Evolutionary conservation across 1,140 invertebrate genomes (phyloP).

Genomic region (Conus ventricosus): DNA sequence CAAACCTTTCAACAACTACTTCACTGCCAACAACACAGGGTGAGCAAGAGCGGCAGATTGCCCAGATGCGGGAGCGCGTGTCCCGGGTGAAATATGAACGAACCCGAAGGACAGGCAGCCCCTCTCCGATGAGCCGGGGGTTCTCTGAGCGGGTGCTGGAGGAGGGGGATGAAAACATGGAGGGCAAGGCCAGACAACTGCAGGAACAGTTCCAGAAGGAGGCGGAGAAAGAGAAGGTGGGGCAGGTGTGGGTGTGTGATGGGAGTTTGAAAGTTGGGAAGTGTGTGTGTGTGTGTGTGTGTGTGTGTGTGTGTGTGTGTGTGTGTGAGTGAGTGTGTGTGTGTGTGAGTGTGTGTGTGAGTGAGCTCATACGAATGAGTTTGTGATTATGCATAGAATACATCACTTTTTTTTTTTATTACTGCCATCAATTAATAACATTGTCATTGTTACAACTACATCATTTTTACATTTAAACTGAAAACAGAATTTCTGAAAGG

Average conservation of each 20-base stretch:
- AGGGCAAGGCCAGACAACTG: constrained; percentile 34
- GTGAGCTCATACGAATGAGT: not conserved
- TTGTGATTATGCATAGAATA: too few species aligned
- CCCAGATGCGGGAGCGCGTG: constrained; percentile 53
- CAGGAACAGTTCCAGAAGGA: constrained; percentile 20
- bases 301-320: not conserved
- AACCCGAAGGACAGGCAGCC: not conserved
- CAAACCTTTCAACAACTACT: too few species aligned
- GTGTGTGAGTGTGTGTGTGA: not conserved
- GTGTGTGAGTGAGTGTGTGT: not conserved
- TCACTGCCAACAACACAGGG: constrained; percentile 36
- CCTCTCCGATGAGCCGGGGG: constrained; percentile 1
- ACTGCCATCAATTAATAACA: too few species aligned
- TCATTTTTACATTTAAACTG: too few species aligned
- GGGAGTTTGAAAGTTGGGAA: too few species aligned
- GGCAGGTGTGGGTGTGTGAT: not conserved
- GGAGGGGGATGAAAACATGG: constrained; percentile 43
- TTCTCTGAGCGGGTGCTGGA: constrained; percentile 21
- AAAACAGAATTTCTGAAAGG: too few species aligned
- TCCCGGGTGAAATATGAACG: constrained; percentile 49
- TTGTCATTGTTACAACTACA: too few species aligned
- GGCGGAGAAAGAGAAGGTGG: not conserved
- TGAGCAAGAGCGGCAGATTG: constrained; percentile 56
- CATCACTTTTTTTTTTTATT: too few species aligned
- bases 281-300: not conserved